Evolutionary conservation across 92 coral and sea anemone species (phyloP).

Genomic region (Porites cylindrica): DNA sequence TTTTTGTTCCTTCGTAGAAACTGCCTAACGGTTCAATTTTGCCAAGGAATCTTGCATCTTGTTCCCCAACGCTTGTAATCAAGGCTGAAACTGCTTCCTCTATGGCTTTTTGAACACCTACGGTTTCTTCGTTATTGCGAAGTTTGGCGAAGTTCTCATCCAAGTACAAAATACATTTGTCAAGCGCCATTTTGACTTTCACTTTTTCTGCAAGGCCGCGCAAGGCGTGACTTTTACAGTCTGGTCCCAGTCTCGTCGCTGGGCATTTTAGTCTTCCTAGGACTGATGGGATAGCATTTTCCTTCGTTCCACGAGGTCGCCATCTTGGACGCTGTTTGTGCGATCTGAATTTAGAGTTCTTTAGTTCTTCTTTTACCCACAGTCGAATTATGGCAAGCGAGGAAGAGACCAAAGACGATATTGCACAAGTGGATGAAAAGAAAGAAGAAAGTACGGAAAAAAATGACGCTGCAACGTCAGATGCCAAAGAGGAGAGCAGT

Average conservation of each 20-base stretch:
- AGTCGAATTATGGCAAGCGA: conserved; percentile 37
- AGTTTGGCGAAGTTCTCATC: conserved; percentile 37
- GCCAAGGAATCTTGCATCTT: conserved; percentile 26
- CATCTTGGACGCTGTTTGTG: conserved; percentile 4
- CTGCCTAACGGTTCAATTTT: conserved; percentile 26
- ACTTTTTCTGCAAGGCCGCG: background rate
- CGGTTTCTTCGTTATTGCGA: background rate
- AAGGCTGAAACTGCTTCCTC: conserved; percentile 34
- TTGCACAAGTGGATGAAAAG: background rate
- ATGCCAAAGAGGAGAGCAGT: conserved; percentile 30
- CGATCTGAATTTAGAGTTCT: too few relatives aligned
- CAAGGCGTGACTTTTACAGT: background rate
- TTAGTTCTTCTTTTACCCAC: background rate
- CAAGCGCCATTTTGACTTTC: background rate
- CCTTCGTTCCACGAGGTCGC: conserved; percentile 3
- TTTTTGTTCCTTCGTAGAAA: conserved; percentile 49
- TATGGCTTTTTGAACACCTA: conserved; percentile 13
- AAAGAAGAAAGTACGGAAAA: conserved; percentile 33
- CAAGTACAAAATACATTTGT: conserved; percentile 2
- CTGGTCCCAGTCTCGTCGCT: conserved; percentile 3
- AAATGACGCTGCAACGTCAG: conserved; percentile 32
- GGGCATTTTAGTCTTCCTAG: background rate
- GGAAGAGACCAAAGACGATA: conserved; percentile 12
- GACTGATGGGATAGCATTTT: conserved; percentile 34
- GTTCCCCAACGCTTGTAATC: conserved; percentile 6